Conservation (phyloP, 2,888 invertebrate species). For the Trichopoda pennipes region DNA sequence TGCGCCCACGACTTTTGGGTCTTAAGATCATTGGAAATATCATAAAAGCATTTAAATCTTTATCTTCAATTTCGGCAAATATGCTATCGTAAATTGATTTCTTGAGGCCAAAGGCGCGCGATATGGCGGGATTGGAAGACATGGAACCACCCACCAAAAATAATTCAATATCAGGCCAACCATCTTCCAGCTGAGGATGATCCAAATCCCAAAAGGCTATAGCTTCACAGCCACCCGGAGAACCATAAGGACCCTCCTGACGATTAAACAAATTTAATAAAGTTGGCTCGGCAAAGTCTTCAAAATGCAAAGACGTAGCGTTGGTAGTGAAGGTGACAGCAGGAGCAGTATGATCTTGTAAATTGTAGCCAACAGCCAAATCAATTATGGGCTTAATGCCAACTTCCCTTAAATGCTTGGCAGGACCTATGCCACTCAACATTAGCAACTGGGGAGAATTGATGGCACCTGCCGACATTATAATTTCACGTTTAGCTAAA, state of each 20-base stretch:
- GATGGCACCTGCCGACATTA: conserved; percentile 88
- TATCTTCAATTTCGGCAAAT: conserved; percentile 80
- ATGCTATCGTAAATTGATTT: conserved; percentile 81
- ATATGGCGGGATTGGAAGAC: conserved; percentile 80
- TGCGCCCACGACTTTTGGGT: conserved; percentile 86
- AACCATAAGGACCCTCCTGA: conserved; percentile 81
- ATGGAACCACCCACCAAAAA: conserved; percentile 84
- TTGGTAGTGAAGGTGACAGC: conserved; percentile 86
- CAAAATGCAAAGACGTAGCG: conserved; percentile 78
- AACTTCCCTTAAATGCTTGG: conserved; percentile 82
- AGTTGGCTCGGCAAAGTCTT: conserved; percentile 77
- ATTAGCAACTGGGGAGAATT: conserved; percentile 90
- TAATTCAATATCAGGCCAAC: conserved; percentile 87
- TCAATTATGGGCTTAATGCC: conserved; percentile 83
- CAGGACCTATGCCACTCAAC: conserved; percentile 87
- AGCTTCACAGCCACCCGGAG: conserved; percentile 84
- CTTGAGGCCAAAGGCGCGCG: conserved; percentile 81
- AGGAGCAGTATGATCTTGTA: conserved; percentile 85
- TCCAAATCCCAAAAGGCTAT: conserved; percentile 85
- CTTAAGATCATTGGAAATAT: conserved; percentile 85
- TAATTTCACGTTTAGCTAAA: conserved; percentile 85
- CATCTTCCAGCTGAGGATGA: conserved; percentile 81
- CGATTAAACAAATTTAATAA: conserved; percentile 76
- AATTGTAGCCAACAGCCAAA: conserved; percentile 84
- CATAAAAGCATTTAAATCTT: conserved; percentile 82